phyloP scores from a whole-genome alignment of 2,797 vertebrate species.

The Xiphophorus birchmanni region DNA sequence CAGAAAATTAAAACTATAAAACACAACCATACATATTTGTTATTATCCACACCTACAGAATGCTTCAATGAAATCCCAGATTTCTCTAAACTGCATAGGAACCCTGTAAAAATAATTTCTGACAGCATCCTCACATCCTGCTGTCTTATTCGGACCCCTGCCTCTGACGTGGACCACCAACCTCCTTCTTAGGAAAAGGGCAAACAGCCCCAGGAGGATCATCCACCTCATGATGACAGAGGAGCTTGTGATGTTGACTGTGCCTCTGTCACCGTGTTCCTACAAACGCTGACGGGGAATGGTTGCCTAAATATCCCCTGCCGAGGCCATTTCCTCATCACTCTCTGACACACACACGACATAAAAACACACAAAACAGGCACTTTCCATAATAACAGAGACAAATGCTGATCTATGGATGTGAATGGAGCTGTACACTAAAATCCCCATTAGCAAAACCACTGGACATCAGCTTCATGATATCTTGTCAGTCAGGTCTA shows the following conservation, averaged over 20 bases:
- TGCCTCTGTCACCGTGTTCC: conserved; percentile 39
- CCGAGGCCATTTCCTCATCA: conserved; percentile 41
- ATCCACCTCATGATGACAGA: conserved; percentile 54
- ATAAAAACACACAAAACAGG: conserved; percentile 21
- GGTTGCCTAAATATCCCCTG: conserved; percentile 16
- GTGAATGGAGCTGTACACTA: conserved; percentile 35
- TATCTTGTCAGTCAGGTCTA: conserved; percentile 70
- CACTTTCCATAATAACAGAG: conserved; percentile 28
- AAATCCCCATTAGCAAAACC: conserved; percentile 45
- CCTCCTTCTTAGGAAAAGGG: conserved; percentile 65
- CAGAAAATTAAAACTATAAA: neutral
- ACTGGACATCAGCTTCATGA: conserved; percentile 59
- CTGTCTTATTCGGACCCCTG: conserved; percentile 70
- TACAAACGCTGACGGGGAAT: conserved; percentile 38
- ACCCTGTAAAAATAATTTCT: conserved; percentile 28
- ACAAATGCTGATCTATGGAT: conserved; percentile 28
- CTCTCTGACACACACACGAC: conserved; percentile 32
- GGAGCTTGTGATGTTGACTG: conserved; percentile 55
- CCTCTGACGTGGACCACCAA: conserved; percentile 49
- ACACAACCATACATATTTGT: neutral
- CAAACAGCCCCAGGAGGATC: conserved; percentile 71
- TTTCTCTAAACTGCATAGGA: neutral
- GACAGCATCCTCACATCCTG: conserved; percentile 44
- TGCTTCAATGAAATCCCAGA: neutral
- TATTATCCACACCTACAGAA: neutral